Percentiles rank a stretch among this genome's conserved stretches.
These are phyloP conservation scores for Dilophus febrilis DNA, from an alignment of 2,888 invertebrate species.

Conservation along the genomic window DNA sequence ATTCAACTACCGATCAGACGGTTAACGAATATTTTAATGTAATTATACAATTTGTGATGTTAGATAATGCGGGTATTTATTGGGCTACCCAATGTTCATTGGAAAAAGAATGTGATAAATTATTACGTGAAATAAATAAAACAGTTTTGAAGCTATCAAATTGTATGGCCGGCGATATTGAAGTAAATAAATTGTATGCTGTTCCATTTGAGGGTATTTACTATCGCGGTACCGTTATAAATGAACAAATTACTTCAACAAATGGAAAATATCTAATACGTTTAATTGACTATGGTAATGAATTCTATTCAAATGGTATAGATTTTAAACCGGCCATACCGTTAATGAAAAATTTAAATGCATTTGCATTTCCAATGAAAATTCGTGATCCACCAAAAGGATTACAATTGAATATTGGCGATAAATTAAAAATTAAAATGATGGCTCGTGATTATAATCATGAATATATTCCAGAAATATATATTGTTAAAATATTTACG, in stretches of 20 bases:
- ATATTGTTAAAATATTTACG: too few species aligned
- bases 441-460: conserved; percentile 7
- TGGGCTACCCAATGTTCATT: too few species aligned
- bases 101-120: too few species aligned
- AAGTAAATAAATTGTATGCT: conserved; percentile 13
- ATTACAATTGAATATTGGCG: conserved; percentile 11
- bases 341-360: conserved; percentile 16
- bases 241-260: conserved; percentile 2
- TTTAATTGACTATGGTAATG: conserved; percentile 17
- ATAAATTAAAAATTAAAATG: conserved; percentile 11
- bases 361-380: conserved; percentile 14
- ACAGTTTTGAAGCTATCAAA: conserved; percentile 4
- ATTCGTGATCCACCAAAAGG: conserved; percentile 3
- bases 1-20: too few species aligned
- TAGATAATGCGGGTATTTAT: too few species aligned
- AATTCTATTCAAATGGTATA: conserved; percentile 10
- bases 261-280: conserved; percentile 11
- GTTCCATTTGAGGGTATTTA: conserved; percentile 13
- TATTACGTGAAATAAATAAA: too few species aligned
- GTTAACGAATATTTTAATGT: too few species aligned
- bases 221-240: conserved; percentile 14
- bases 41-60: too few species aligned
- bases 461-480: conserved; percentile 12
- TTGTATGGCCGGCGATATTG: conserved; percentile 10
- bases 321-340: conserved; percentile 14